A percentile compares a stretch with the other conserved stretches of the same genome.
These are phyloP conservation scores for Morone chrysops DNA, from an alignment of 2,113 vertebrate species.

Conservation along the genomic window DNA sequence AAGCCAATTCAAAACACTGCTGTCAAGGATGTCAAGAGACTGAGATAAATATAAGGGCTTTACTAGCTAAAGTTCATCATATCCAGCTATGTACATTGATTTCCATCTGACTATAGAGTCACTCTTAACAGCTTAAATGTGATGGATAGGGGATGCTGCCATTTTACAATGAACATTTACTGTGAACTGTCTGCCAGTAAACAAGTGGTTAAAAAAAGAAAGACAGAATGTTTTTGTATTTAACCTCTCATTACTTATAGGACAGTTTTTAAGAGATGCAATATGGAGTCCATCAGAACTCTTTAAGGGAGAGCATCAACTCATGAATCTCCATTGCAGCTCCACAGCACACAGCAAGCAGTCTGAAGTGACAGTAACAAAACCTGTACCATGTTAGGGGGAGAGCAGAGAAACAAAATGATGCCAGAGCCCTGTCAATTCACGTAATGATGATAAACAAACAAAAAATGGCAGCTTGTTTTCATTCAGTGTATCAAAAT, in stretches of 20 bases:
- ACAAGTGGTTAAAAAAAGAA: too few species aligned
- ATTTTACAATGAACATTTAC: too few species aligned
- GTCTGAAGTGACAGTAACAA: slow-evolving; percentile 22
- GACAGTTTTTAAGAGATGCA: neutral
- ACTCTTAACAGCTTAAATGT: neutral
- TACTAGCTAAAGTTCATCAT: neutral
- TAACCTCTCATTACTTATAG: neutral
- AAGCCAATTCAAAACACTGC: slow-evolving; percentile 15
- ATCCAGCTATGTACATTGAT: neutral
- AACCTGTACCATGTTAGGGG: slow-evolving; percentile 34
- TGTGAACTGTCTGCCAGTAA: too few species aligned
- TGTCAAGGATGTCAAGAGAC: neutral
- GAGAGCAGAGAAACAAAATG: slow-evolving; percentile 39
- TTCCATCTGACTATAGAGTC: neutral
- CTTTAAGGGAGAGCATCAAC: neutral
- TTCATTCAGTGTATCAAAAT: slow-evolving; percentile 26
- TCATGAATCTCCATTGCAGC: slow-evolving; percentile 32
- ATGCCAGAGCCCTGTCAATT: slow-evolving; percentile 52
- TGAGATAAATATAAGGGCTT: neutral
- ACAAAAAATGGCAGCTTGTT: slow-evolving; percentile 41
- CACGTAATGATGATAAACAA: slow-evolving; percentile 57
- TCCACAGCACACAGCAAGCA: slow-evolving; percentile 9
- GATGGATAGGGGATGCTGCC: too few species aligned
- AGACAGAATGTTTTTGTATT: neutral
- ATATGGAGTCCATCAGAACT: neutral